Conservation (phyloP, 1,140 invertebrate genomes). For the Drosophila kurseongensis region DNA sequence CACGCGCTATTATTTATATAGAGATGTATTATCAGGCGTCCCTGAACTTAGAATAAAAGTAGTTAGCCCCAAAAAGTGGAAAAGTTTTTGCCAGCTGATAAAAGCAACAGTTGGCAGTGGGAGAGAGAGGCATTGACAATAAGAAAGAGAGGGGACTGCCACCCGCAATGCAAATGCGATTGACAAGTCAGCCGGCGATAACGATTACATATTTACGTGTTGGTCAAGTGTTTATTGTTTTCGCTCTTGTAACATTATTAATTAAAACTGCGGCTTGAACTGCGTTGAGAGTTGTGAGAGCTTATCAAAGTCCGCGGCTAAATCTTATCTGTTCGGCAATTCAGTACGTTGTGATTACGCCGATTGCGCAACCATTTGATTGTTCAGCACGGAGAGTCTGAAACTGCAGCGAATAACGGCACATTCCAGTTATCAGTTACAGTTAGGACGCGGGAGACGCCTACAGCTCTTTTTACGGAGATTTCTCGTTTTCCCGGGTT, state of each 20-base stretch:
- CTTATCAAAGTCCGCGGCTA: constrained; percentile 20
- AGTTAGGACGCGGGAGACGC: constrained; percentile 14
- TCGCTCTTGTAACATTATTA: constrained; percentile 28
- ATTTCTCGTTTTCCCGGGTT: constrained; percentile 6
- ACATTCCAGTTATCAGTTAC: constrained; percentile 58
- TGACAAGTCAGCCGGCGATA: constrained; percentile 61
- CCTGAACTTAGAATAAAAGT: constrained; percentile 53
- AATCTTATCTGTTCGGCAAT: constrained; percentile 53
- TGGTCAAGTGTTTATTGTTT: constrained; percentile 17
- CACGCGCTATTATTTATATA: constrained; percentile 15
- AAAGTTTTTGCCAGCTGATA: constrained; percentile 50
- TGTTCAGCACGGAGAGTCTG: constrained; percentile 1
- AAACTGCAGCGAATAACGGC: constrained; percentile 41
- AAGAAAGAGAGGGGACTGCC: not conserved
- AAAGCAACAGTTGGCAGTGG: constrained; percentile 16
- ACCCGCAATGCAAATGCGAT: constrained; percentile 31
- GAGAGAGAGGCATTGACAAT: constrained; percentile 1
- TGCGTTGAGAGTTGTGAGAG: constrained; percentile 13
- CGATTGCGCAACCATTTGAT: constrained; percentile 63
- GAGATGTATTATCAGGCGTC: constrained; percentile 22
- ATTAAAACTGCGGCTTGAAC: constrained; percentile 18
- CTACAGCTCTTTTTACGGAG: constrained; percentile 13
- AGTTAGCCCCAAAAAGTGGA: constrained; percentile 23
- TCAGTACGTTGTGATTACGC: constrained; percentile 50
- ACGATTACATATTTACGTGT: constrained; percentile 51